These are phyloP conservation scores for Cheilosia vulpina DNA, from an alignment of 2,888 invertebrate genomes.

Conservation along the genomic window DNA sequence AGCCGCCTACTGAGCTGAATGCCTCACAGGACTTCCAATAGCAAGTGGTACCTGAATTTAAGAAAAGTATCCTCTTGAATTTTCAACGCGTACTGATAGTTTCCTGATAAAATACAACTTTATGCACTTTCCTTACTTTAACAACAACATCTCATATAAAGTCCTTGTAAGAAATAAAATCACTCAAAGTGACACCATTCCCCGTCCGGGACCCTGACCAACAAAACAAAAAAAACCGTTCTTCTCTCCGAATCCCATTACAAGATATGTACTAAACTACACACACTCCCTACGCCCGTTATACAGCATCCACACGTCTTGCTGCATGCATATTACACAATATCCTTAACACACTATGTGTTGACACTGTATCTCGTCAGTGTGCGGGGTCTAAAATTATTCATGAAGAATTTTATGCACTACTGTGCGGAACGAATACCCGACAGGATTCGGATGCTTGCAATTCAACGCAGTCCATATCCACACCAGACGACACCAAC, in stretches of 20 bases:
- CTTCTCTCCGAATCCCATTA: conserved; percentile 37
- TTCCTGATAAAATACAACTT: too few species aligned
- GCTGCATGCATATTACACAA: conserved; percentile 32
- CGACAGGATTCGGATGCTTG: conserved; percentile 69
- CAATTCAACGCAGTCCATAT: conserved; percentile 60
- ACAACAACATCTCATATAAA: too few species aligned
- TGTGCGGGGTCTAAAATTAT: conserved; percentile 70
- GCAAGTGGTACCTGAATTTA: too few species aligned
- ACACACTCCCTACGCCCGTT: conserved; percentile 2
- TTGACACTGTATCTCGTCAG: conserved; percentile 71
- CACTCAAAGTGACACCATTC: too few species aligned
- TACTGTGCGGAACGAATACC: conserved; percentile 76
- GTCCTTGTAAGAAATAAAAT: too few species aligned
- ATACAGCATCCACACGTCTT: neutral
- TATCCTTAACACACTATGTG: conserved; percentile 72
- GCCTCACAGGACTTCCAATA: too few species aligned
- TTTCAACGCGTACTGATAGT: too few species aligned
- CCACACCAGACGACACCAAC: conserved; percentile 29
- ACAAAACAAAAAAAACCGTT: neutral
- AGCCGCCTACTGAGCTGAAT: too few species aligned
- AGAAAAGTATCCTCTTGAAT: too few species aligned
- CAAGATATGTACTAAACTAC: conserved; percentile 23
- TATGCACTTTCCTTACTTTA: too few species aligned
- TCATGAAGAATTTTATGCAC: conserved; percentile 77
- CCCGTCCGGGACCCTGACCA: neutral